Evolutionary conservation across 2,113 vertebrate genomes (phyloP).

Genomic region (Hyaena hyaena): DNA sequence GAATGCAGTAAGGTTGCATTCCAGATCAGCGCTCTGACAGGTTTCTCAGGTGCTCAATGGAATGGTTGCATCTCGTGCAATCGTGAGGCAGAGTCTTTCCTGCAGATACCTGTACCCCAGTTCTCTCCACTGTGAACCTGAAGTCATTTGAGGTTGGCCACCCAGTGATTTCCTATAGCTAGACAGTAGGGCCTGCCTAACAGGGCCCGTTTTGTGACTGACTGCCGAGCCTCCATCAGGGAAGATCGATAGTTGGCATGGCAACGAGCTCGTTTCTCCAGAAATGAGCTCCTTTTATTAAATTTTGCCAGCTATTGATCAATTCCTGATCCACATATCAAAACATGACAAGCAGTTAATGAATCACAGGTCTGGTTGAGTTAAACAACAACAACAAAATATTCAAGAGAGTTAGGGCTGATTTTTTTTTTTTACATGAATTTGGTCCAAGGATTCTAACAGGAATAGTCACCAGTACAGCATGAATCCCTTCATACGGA

Average conservation of each 20-base stretch:
- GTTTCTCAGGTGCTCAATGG: neutral
- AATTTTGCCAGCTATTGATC: slow-evolving; percentile 87
- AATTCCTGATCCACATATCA: slow-evolving; percentile 83
- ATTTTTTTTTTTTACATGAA: slow-evolving; percentile 40
- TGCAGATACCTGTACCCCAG: neutral
- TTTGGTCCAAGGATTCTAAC: neutral
- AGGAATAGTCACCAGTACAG: neutral
- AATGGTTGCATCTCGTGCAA: neutral
- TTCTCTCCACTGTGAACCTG: neutral
- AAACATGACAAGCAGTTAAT: slow-evolving; percentile 85
- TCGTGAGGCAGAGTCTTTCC: neutral
- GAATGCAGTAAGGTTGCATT: neutral
- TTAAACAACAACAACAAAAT: slow-evolving; percentile 67
- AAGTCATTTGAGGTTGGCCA: slow-evolving; percentile 50
- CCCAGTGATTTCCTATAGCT: slow-evolving; percentile 64
- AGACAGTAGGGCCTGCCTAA: slow-evolving; percentile 67
- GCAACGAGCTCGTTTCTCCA: slow-evolving; percentile 85
- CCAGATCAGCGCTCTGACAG: neutral
- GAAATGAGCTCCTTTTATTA: slow-evolving; percentile 87
- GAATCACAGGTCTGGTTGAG: slow-evolving; percentile 79
- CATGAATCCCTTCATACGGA: neutral
- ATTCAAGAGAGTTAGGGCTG: slow-evolving; percentile 44
- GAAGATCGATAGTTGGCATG: slow-evolving; percentile 89
- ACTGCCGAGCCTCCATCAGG: slow-evolving; percentile 76
- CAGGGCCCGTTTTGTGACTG: slow-evolving; percentile 82